phyloP scores from a whole-genome alignment of 2,113 vertebrate genomes.

The Columba janthina region DNA sequence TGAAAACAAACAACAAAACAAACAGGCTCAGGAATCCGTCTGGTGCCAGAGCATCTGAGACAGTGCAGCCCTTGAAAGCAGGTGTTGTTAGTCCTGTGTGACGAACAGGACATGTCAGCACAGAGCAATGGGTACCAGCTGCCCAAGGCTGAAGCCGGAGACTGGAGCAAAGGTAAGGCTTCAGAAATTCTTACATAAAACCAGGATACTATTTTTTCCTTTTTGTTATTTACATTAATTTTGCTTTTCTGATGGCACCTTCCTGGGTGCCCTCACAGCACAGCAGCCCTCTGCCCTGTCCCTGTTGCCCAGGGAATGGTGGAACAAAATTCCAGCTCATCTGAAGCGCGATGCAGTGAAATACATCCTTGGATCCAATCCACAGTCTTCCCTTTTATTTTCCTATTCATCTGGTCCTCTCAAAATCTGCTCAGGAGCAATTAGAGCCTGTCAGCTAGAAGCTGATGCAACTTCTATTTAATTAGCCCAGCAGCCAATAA shows the following conservation, averaged over 20 bases:
- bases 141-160: background rate
- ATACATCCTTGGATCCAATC: background rate
- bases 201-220: background rate
- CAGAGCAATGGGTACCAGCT: background rate
- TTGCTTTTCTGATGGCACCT: background rate
- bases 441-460: conserved; percentile 61
- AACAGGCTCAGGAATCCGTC: background rate
- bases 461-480: conserved; percentile 69
- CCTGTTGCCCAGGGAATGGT: background rate
- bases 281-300: background rate
- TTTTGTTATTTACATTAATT: background rate
- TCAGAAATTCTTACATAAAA: background rate
- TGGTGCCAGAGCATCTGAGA: background rate
- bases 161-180: background rate
- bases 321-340: background rate
- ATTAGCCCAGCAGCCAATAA: conserved; percentile 66
- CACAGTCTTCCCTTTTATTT: conserved; percentile 34
- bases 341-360: background rate
- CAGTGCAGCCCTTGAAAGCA: background rate
- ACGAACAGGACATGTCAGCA: background rate
- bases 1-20: too few species aligned
- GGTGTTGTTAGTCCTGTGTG: background rate
- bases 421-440: conserved; percentile 57
- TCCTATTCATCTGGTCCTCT: conserved; percentile 50
- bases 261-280: fast-evolving